Evolutionary conservation across 2,113 vertebrate genomes (phyloP).

Genomic region (Calidris pugnax): DNA sequence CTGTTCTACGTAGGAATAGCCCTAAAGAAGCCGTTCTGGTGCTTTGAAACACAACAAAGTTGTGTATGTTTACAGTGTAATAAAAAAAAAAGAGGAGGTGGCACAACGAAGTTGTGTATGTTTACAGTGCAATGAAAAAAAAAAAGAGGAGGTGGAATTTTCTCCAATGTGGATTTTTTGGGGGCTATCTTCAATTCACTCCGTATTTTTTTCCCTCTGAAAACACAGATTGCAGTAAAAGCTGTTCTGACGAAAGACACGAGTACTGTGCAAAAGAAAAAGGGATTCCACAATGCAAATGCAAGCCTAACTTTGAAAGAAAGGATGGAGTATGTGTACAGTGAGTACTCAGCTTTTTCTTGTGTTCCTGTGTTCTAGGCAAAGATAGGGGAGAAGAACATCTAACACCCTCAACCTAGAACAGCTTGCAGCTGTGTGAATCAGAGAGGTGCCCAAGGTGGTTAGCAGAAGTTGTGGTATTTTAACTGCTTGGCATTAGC

Average conservation of each 20-base stretch:
- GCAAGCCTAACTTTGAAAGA: not conserved
- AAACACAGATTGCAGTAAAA: not conserved
- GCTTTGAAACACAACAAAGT: not conserved
- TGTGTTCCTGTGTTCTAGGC: not conserved
- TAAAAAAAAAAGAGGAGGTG: accelerated
- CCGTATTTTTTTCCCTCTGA: slow-evolving; percentile 8
- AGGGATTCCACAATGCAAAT: accelerated
- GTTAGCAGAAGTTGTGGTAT: not conserved
- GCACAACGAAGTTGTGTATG: not conserved
- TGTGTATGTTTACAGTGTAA: not conserved
- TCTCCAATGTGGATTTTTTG: not conserved
- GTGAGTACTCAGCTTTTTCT: slow-evolving; percentile 49
- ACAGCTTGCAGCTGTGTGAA: not conserved
- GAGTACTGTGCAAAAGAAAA: not conserved
- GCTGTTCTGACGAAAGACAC: not conserved
- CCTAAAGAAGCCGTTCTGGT: not conserved
- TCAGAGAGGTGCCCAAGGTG: not conserved
- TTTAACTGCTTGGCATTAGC: not conserved
- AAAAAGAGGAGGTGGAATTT: accelerated
- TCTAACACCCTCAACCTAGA: not conserved
- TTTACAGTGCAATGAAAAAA: not conserved
- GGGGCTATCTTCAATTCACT: not conserved
- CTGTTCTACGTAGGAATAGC: not conserved
- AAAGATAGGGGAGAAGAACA: not conserved
- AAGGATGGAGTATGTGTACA: accelerated